Base-by-base conservation (phyloP, 2,113 vertebrate species). In the Spea multiplicata region DNA sequence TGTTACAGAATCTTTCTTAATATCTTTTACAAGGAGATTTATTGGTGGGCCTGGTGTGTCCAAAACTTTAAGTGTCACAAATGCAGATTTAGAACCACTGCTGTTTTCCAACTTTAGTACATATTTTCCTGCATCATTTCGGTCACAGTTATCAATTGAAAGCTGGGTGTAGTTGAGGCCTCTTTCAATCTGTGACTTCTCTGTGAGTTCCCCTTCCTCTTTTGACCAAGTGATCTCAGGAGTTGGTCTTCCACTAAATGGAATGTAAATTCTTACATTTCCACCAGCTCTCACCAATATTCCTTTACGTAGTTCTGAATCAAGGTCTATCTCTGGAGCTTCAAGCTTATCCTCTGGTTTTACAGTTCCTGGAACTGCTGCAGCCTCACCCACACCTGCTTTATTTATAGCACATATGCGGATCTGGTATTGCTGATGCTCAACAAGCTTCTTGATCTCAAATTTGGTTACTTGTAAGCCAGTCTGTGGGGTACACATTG, bases 391-490 rank as follows among this genome's bases (percentile, higher is more conserved):
- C 84, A 98, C 91, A 84, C 97, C 97, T 14, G 93, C 84, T 86
- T 96, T 98, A 85, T 99, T 99, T 72, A 99, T 91, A 72, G 97
- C 97, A 90, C 95, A 97, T 14, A 97, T 89, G 65, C 93, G 91
- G 84, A 98, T 86, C 83, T 96, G 98, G 85, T 99, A 99, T 86
- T 98, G 96, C 82, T 99, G 95, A 84, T 98, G 95, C 88, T 99
- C 97, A 77, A 59, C 92, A 73, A 99, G 93, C 78, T 96, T 98
- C 79, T 89, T 89, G 80, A 99, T 94, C 83, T 96, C 96, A 86
- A 96, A 97, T 83, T 92, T 94, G 83, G 90, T 95, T 74, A 88
- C 89, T 82, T 82, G 92, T 75, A 97, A 74, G 46, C 97, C 97
- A 83, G 91, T 92, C 62, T 95, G 93, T 86, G 96, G 94, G 55